Evolutionary conservation across 1,140 invertebrate species (phyloP), one percentile per base, ranked within the genome.

Genomic region (Aculops lycopersici): DNA sequence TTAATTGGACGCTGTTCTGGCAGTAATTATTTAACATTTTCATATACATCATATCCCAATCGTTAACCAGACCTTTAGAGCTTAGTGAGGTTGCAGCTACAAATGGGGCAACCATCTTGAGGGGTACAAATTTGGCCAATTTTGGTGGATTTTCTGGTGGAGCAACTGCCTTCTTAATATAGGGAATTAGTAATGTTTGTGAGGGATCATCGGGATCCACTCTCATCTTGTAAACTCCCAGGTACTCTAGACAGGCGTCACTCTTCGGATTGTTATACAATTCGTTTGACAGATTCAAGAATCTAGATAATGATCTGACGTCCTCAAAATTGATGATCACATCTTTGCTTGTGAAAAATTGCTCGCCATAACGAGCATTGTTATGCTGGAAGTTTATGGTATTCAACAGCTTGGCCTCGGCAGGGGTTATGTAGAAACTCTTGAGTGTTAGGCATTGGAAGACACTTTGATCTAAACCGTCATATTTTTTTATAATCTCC

Each of bases 351-450:
- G 73, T 77, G 54, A 90, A 92, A n/a, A 68, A 63, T 45, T 83
- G 76, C 36, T 71, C 66, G 1, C 81, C 81, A 58, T 78, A 92
- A 48, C 79, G 70, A 46, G 37, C 20, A 41, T 84, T 80, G 62
- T 80, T 84, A 52, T 92, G 84, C 55, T 72, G 74, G 20, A 67
- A 60, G 59, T 90, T 94, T 44, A 92, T 86, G 56, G 90, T 81
- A 53, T 81, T 84, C 18, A 90, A 64, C 14, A 90, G 61, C 44
- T 74, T 70, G 37, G 76, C 72, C 60, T 92, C 83, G 2, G 70
- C 67, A 45, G 79, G 74, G 4, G 79, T 88, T 41, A 88, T 81
- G 54, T 77, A 88, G 55, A 83, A 83, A 59, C 78, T 83, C 42
- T 75, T 67, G 40, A 92, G 78, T 54, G 74, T 77, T 1, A 77